Evolutionary conservation across 2,797 vertebrate species (phyloP), one percentile per base, ranked within the genome.

Genomic region (Sebastes vulpes): DNA sequence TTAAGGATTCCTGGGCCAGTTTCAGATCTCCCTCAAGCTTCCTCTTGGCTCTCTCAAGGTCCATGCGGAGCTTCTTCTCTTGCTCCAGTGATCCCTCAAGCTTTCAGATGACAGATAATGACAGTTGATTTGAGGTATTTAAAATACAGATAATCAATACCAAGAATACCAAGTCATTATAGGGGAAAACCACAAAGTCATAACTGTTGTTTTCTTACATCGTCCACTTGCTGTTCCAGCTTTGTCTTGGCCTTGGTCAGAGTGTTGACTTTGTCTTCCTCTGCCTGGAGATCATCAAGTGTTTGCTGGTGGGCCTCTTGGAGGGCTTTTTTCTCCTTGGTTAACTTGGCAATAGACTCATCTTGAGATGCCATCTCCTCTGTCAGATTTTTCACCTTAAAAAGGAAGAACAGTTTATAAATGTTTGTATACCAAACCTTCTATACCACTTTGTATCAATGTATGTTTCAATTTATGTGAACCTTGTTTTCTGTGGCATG

Each of bases 11-110:
- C 46, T 97, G 97, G 4, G 96, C 88, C 23, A 98, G 95, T 93
- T 98, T 98, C 75, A 98, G 61, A 77, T 98, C 97, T 69, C 96
- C 97, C 70, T 98, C 97, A 58, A 98, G 95, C 85, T 97, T 97
- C 84, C 97, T 97, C 84, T 97, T 98, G 83, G 93, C 93, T 92
- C 96, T 94, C 88, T 97, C 96, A 70, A 98, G 95, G 78, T 97
- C 97, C 90, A 97, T 91, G 4, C 96, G 95, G 0, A 96, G 91
- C 91, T 97, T 98, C 92, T 96, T 97, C 85, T 98, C 97, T 82
- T 97, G 96, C 72, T 98, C 97, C 42, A 98, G 90, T 64, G 96
- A 96, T 9, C 92, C 96, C 91, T 98, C 97, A 86, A 97, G 90
- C 97, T 98, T 31, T 79, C 48, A 21, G 48, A 52, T 52, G 48